Base-by-base conservation (phyloP, 2,113 vertebrate genomes). In the Theristicus caerulescens region DNA sequence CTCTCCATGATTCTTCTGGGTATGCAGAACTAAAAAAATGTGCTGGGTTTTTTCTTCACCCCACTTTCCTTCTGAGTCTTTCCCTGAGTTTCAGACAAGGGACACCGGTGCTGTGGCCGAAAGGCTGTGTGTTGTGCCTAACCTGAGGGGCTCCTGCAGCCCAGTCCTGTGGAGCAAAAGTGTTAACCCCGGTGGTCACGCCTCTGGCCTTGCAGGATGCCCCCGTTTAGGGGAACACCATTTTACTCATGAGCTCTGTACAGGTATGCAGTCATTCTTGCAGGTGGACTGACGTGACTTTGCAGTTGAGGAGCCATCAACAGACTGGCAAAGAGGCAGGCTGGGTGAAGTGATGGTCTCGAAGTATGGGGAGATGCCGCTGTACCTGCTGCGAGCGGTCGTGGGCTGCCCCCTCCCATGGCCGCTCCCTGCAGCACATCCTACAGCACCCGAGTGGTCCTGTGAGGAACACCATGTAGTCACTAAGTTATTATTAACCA, bases 321-420 rank as follows among this genome's bases (percentile, higher is more conserved):
- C 11, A 24, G 78, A n/a, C 12, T n/a, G 57, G 13, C 46, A 54
- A 51, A 82, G 67, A 29, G 36, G 17, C 64, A 89, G 64, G 1
- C 38, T 67, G 73, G 38, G 17, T 46, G 51, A 40, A 69, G n/a
- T 4, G 17, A 16, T 24, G 31, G 9, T 59, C 27, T 87, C 18
- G 6, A 71, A 36, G 66, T 14, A 10, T 1, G 16, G 47, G 65
- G 29, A 49, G 36, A 51, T 34, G 32, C 15, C 0, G 0, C 40
- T 47, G 24, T 34, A 69, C 34, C 62, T 49, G 26, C 54, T 86
- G 20, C 0, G 2, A 64, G 46, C 0, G 0, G 27, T 10, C 42
- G 32, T 74, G 69, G 57, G 55, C 44, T 78, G 47, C 31, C 17
- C 46, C 21, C 11, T 82, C n/a, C 42, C 34, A 19, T 0, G 4